Percentiles rank a stretch among this genome's conserved stretches.
Evolutionary conservation across 2,888 invertebrate genomes (phyloP).

Genomic region (Morpho helenor): DNA sequence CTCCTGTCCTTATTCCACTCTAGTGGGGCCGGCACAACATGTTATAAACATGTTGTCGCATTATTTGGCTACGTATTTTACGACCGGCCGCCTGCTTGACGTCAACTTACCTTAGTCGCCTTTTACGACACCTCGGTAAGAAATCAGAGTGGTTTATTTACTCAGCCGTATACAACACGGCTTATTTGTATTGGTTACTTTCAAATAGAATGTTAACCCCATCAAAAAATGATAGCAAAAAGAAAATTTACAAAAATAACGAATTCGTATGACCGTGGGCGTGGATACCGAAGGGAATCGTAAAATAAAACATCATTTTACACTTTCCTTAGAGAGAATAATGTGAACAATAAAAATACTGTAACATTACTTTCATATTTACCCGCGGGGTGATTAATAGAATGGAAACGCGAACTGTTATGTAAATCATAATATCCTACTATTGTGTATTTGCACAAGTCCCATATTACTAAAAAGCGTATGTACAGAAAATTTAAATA

Average conservation of each 20-base stretch:
- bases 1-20: no score
- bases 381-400: conserved; percentile 37
- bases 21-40: no score
- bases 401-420: conserved; percentile 25
- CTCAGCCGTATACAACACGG: no score
- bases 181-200: neutral
- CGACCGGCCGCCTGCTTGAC: no score
- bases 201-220: neutral
- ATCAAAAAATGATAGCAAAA: conserved; percentile 1
- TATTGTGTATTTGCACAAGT: no score
- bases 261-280: conserved; percentile 5
- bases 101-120: no score
- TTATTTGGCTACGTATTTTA: no score
- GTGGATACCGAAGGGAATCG: conserved; percentile 42
- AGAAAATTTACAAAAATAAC: conserved; percentile 7
- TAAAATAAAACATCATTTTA: conserved; percentile 50
- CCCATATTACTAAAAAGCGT: no score
- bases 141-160: no score
- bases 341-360: conserved; percentile 38
- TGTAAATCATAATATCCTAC: neutral
- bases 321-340: conserved; percentile 43
- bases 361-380: conserved; percentile 33
- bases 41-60: no score
- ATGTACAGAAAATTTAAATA: no score
- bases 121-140: no score